Conservation (phyloP, 2,113 vertebrate genomes). For the Poecilia latipinna region DNA sequence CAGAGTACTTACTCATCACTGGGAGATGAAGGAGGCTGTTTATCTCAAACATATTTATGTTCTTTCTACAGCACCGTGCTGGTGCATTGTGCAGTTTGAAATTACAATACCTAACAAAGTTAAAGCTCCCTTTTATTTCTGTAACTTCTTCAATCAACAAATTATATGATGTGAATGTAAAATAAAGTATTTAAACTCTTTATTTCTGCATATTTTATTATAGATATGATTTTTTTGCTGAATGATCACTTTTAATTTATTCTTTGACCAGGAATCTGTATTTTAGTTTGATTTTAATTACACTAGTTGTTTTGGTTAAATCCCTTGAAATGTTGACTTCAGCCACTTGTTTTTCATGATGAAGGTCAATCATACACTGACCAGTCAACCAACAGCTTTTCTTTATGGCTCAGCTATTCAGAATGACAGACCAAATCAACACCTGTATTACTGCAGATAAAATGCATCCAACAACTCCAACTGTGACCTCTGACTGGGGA, state of each 20-base stretch:
- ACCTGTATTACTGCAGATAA: too few relatives aligned
- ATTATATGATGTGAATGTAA: background rate
- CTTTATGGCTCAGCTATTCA: too few relatives aligned
- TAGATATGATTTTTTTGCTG: background rate
- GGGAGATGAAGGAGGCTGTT: background rate
- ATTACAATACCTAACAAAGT: too few relatives aligned
- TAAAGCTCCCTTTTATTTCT: background rate
- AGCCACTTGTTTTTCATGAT: too few relatives aligned
- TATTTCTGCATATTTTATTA: background rate
- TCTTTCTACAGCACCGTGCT: background rate
- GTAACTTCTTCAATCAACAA: background rate
- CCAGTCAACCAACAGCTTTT: too few relatives aligned
- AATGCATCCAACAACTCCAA: too few relatives aligned
- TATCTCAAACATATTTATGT: constrained; percentile 1
- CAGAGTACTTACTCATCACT: background rate
- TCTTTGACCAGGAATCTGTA: background rate
- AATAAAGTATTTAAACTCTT: background rate
- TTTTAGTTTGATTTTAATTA: background rate
- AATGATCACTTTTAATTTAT: background rate
- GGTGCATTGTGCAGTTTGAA: too few relatives aligned
- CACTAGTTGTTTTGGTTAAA: background rate
- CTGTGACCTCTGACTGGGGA: too few relatives aligned
- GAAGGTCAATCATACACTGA: too few relatives aligned
- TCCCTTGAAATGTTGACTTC: background rate
- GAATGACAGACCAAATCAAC: too few relatives aligned